phyloP scores from a whole-genome alignment of 2,113 vertebrate species.

The Pogonocichla stellata region DNA sequence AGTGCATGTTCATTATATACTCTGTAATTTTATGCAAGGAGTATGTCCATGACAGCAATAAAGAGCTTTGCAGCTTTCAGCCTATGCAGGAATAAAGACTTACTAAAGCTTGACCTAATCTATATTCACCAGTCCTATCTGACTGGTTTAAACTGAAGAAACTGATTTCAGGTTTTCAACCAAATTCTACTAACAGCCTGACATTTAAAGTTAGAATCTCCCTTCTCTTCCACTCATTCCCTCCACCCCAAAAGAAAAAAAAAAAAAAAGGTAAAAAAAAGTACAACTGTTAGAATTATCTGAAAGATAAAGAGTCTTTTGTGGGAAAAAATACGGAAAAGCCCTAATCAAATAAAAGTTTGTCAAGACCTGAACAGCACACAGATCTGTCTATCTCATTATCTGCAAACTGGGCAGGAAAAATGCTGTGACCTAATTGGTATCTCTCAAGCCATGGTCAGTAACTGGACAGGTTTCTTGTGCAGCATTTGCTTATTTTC shows the following conservation, averaged over 20 bases:
- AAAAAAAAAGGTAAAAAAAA: no score
- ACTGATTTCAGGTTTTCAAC: neutral
- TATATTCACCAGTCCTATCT: neutral
- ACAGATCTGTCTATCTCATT: neutral
- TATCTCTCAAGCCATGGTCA: neutral
- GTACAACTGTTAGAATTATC: neutral
- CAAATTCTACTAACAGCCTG: neutral
- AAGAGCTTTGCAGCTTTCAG: conserved; percentile 5
- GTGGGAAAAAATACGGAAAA: neutral
- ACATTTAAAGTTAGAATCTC: neutral
- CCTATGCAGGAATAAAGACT: neutral
- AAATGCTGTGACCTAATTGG: neutral
- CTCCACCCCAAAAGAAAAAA: accelerated
- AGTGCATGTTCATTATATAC: neutral
- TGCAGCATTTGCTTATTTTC: neutral
- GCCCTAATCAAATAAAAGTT: neutral
- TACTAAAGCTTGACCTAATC: neutral
- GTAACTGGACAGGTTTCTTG: neutral
- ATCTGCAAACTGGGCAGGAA: neutral
- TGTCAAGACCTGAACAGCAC: neutral
- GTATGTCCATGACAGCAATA: neutral
- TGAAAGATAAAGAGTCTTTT: neutral
- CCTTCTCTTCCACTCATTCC: accelerated
- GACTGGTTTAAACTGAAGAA: neutral
- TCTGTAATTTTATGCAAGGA: neutral